These are phyloP conservation scores for Synanthedon vespiformis DNA, from an alignment of 2,888 invertebrate genomes.

Conservation along the genomic window DNA sequence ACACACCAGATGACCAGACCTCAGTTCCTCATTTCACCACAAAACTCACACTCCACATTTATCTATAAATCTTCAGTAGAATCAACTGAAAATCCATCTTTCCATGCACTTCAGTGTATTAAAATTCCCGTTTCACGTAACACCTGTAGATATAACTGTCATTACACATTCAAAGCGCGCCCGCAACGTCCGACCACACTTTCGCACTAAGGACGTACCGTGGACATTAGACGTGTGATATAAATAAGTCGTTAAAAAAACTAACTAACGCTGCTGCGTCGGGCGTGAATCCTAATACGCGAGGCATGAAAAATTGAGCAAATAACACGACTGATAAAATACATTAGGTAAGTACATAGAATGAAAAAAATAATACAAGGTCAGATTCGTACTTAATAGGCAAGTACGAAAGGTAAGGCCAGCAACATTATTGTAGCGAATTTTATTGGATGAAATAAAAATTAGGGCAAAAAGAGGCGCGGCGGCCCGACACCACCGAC, in stretches of 20 bases:
- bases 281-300: slow-evolving; percentile 35
- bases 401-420: neutral
- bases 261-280: slow-evolving; percentile 26
- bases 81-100: slow-evolving; percentile 36
- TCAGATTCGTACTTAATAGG: neutral
- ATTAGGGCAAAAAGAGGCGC: slow-evolving; percentile 21
- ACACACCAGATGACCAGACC: slow-evolving; percentile 1
- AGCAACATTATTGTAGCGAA: neutral
- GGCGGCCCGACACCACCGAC: slow-evolving; percentile 16
- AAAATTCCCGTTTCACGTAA: slow-evolving; percentile 27
- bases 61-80: slow-evolving; percentile 19
- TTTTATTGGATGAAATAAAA: slow-evolving; percentile 10
- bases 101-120: slow-evolving; percentile 31
- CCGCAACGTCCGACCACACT: neutral
- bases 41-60: slow-evolving; percentile 16
- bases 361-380: neutral
- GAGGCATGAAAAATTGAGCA: slow-evolving; percentile 19
- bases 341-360: too few species aligned
- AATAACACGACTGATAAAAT: neutral
- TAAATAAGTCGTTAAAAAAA: slow-evolving; percentile 18
- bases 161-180: slow-evolving; percentile 1
- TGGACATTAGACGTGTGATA: slow-evolving; percentile 7
- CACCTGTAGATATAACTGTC: slow-evolving; percentile 22
- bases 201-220: neutral
- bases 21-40: slow-evolving; percentile 3